Percentiles rank a stretch among this genome's conserved stretches.
Conservation (phyloP, 2,888 invertebrate species). For the Diploptera punctata region DNA sequence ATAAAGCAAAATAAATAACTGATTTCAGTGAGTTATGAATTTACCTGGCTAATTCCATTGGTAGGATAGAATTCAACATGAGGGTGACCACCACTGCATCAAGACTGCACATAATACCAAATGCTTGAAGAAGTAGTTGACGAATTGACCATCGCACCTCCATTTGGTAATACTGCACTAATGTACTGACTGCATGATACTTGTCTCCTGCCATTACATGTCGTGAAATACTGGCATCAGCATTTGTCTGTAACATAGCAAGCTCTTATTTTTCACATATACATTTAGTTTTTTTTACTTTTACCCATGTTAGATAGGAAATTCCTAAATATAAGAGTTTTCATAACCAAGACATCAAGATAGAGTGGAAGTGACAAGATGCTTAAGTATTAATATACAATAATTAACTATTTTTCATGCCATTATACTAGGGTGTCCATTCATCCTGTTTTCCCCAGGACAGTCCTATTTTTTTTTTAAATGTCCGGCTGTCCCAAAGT, state of each 20-base stretch:
- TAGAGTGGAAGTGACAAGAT: too few species aligned
- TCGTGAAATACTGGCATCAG: constrained; percentile 86
- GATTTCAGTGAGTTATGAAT: too few species aligned
- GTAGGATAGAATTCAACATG: constrained; percentile 85
- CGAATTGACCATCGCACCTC: constrained; percentile 88
- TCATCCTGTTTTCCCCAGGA: too few species aligned
- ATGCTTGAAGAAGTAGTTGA: constrained; percentile 81
- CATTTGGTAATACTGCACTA: constrained; percentile 97
- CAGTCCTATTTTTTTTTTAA: too few species aligned
- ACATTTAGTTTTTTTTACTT: not conserved
- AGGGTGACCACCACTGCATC: constrained; percentile 82
- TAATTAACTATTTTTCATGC: too few species aligned
- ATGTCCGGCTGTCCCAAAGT: too few species aligned
- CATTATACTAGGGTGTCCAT: too few species aligned
- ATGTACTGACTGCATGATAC: constrained; percentile 81
- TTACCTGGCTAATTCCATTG: constrained; percentile 87
- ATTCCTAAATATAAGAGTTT: too few species aligned
- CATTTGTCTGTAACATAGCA: constrained; percentile 75
- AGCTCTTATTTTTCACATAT: not conserved
- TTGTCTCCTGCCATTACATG: constrained; percentile 84
- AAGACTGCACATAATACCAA: constrained; percentile 86
- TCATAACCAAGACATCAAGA: too few species aligned
- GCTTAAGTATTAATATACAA: too few species aligned
- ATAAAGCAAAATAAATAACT: too few species aligned
- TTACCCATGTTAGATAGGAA: too few species aligned